phyloP scores from a whole-genome alignment of 2,113 vertebrate genomes.

The Ptilonorhynchus violaceus region DNA sequence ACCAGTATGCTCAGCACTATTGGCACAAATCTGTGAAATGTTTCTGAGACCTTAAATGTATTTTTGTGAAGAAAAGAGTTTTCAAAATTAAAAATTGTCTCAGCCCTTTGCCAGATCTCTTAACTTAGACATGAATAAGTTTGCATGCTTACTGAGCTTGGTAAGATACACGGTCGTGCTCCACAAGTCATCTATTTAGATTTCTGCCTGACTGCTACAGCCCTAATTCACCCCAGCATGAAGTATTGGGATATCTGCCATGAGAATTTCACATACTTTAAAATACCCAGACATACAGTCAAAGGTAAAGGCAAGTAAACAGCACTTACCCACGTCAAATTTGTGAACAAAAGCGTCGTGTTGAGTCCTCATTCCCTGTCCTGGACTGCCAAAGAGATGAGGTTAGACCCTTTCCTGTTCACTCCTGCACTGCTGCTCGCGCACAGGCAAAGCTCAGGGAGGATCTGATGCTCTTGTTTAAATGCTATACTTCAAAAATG shows the following conservation, averaged over 20 bases:
- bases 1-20: not conserved
- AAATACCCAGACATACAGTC: not conserved
- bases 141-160: not conserved
- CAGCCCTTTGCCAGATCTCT: not conserved
- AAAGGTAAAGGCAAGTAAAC: not conserved
- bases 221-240: not conserved
- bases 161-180: not conserved
- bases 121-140: not conserved
- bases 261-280: not conserved
- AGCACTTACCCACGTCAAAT: rapidly evolving
- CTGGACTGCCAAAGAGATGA: not conserved
- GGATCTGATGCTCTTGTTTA: not conserved
- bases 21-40: not conserved
- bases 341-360: not conserved
- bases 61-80: not conserved
- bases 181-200: not conserved
- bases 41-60: not conserved
- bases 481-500: not conserved
- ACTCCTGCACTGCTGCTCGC: not conserved
- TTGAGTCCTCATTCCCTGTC: not conserved
- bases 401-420: not conserved
- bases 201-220: not conserved
- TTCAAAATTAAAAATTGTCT: not conserved
- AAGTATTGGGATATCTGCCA: not conserved
- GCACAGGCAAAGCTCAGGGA: not conserved